Percentiles rank a stretch among this genome's conserved stretches.
Evolutionary conservation across 2,888 invertebrate genomes (phyloP).

Genomic region (Fissipunctia ypsillon): DNA sequence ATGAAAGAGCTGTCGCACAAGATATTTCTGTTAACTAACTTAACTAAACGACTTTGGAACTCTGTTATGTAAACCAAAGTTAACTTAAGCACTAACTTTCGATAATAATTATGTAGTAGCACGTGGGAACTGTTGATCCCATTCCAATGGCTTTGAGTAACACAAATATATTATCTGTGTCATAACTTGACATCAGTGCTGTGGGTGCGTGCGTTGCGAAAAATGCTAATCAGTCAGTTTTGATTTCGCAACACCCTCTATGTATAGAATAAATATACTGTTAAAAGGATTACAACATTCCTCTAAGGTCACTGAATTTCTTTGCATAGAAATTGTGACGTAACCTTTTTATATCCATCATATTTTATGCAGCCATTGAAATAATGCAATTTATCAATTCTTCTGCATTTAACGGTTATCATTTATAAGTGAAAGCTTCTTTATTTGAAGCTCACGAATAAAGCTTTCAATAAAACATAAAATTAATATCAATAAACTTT

Average conservation of each 20-base stretch:
- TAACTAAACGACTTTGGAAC: slow-evolving; percentile 30
- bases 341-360: slow-evolving; percentile 35
- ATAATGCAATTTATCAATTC: slow-evolving; percentile 28
- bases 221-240: slow-evolving; percentile 66
- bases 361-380: slow-evolving; percentile 25
- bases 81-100: slow-evolving; percentile 48
- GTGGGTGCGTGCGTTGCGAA: slow-evolving; percentile 65
- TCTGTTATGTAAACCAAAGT: slow-evolving; percentile 54
- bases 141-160: slow-evolving; percentile 49
- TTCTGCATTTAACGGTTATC: slow-evolving; percentile 18
- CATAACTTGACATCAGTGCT: slow-evolving; percentile 60
- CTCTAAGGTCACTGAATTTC: slow-evolving; percentile 65
- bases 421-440: slow-evolving; percentile 51
- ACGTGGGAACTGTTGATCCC: slow-evolving; percentile 58
- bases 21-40: slow-evolving; percentile 27
- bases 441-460: slow-evolving; percentile 34
- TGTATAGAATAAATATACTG: slow-evolving; percentile 57
- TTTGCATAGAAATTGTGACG: slow-evolving; percentile 50
- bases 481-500: slow-evolving; percentile 37
- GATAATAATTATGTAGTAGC: slow-evolving; percentile 39
- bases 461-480: slow-evolving; percentile 46
- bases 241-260: slow-evolving; percentile 54
- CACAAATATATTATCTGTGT: slow-evolving; percentile 56
- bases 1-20: neutral
- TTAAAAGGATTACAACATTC: slow-evolving; percentile 60